A percentile compares a stretch with the other conserved stretches of the same genome.
Conservation (phyloP, 2,113 vertebrate genomes). For the human region GRCh38 chr20:14761001-14761500, state of each 20-base stretch:
- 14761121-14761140: neutral
- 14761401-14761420: neutral
- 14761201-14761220: neutral
- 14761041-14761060: neutral
- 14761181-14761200: neutral
- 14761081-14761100: neutral
- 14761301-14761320: neutral
- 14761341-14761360: neutral
- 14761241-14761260: neutral
- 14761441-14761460: neutral
- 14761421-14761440: neutral
- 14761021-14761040: neutral
- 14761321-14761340: neutral
- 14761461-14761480: neutral
- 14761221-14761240: neutral
- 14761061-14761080: neutral
- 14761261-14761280: neutral
- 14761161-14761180: conserved; percentile 12
- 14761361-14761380: neutral
- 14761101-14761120: neutral
- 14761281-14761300: neutral
- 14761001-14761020: neutral
- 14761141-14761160: neutral
- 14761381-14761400: neutral
- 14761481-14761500: neutral